These are phyloP conservation scores for Pelochelys cantorii DNA, from an alignment of 2,797 vertebrate species.

Conservation along the genomic window DNA sequence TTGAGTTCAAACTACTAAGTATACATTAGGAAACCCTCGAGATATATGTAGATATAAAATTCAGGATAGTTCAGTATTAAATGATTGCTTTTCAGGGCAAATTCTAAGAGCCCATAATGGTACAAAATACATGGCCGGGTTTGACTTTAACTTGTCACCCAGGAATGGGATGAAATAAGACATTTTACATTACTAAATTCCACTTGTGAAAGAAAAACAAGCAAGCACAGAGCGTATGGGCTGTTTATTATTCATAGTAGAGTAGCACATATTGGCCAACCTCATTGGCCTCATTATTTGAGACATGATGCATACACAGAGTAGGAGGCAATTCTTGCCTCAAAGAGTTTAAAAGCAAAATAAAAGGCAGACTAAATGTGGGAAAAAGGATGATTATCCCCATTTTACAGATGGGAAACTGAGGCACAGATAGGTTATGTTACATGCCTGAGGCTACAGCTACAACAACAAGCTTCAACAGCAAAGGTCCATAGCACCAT, in stretches of 20 bases:
- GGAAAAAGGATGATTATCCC: background rate
- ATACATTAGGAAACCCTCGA: slow-evolving; percentile 70
- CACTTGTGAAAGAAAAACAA: background rate
- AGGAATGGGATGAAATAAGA: background rate
- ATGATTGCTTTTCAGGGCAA: slow-evolving; percentile 56
- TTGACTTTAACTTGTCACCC: slow-evolving; percentile 49
- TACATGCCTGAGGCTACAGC: background rate
- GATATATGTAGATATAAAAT: slow-evolving; percentile 72
- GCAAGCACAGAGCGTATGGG: background rate
- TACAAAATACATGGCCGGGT: background rate
- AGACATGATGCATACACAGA: background rate
- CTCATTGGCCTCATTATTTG: fast-evolving
- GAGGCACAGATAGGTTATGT: background rate
- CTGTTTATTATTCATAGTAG: background rate
- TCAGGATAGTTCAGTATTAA: slow-evolving; percentile 62
- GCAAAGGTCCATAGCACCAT: background rate
- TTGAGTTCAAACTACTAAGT: slow-evolving; percentile 77
- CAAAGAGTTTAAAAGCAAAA: background rate
- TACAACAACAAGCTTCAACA: background rate
- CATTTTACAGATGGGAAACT: background rate
- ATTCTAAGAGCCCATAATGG: slow-evolving; percentile 19
- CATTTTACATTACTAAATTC: background rate
- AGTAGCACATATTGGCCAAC: background rate
- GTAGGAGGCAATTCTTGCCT: background rate
- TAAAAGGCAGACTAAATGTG: background rate